Percentiles rank a stretch among this genome's conserved stretches.
Evolutionary conservation across 2,888 invertebrate species (phyloP).

Genomic region (Branchinecta sandiegonensis): DNA sequence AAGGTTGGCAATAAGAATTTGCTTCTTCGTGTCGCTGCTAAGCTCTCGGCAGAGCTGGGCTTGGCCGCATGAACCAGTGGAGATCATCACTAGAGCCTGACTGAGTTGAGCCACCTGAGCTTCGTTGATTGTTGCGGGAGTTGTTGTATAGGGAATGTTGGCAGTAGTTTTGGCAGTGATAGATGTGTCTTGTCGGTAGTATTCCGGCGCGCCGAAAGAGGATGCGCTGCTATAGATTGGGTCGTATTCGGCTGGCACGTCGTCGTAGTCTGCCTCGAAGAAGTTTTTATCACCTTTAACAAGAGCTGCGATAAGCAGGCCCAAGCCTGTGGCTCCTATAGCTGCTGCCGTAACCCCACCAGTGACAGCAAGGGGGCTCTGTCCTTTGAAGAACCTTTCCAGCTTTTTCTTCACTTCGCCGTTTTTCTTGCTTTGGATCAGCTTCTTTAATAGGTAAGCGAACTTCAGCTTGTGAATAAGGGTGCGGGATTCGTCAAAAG

Average conservation of each 20-base stretch:
- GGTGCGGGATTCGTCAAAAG: not conserved
- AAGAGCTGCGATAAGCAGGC: constrained; percentile 4
- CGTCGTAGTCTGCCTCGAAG: not conserved
- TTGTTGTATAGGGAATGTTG: not conserved
- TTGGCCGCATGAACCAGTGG: constrained; percentile 1
- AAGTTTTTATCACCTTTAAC: not conserved
- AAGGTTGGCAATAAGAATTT: not conserved
- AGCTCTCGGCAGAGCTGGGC: not conserved
- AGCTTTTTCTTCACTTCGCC: not conserved
- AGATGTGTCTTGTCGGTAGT: not conserved
- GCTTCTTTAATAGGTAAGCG: not conserved
- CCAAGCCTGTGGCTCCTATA: not conserved
- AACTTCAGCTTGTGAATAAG: not conserved
- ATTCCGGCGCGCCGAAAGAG: not conserved
- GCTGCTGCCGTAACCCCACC: not conserved
- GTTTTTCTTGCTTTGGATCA: not conserved
- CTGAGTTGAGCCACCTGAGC: not conserved
- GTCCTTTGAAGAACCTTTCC: not conserved
- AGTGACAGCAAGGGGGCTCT: not conserved
- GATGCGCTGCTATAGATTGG: not conserved
- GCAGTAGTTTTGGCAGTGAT: not conserved
- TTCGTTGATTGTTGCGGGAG: no score
- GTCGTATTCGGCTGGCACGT: not conserved
- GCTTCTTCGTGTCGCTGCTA: constrained; percentile 1
- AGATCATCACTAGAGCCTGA: not conserved